Conservation (phyloP, 2,888 invertebrate genomes). For the Eristalinus aeneus region DNA sequence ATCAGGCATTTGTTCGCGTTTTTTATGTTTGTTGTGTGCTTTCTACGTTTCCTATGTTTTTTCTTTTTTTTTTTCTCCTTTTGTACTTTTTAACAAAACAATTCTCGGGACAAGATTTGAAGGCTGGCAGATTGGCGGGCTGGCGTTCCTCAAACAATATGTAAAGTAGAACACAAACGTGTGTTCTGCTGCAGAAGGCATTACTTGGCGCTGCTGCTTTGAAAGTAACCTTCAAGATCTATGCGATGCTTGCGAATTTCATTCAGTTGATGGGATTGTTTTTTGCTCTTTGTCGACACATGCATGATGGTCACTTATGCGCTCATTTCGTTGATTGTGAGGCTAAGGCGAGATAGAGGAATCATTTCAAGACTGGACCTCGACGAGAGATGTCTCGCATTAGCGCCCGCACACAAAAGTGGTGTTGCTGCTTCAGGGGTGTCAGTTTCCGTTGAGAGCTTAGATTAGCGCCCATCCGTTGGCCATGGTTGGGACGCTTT, state of each 20-base stretch:
- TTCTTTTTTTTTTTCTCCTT: slow-evolving; percentile 56
- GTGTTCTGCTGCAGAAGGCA: slow-evolving; percentile 31
- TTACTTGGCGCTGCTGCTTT: slow-evolving; percentile 15
- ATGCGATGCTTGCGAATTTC: slow-evolving; percentile 69
- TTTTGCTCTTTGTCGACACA: slow-evolving; percentile 35
- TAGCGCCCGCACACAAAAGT: slow-evolving; percentile 62
- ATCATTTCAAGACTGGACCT: slow-evolving; percentile 44
- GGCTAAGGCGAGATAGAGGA: slow-evolving; percentile 36
- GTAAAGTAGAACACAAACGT: slow-evolving; percentile 64
- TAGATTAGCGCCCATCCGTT: slow-evolving; percentile 44
- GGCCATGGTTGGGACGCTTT: background rate
- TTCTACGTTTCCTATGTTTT: slow-evolving; percentile 1
- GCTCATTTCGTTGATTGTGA: slow-evolving; percentile 65
- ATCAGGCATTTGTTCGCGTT: slow-evolving; percentile 51
- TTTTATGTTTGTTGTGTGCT: slow-evolving; percentile 23
- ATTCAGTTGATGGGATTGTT: slow-evolving; percentile 45
- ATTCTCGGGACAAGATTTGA: slow-evolving; percentile 50
- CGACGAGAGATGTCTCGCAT: slow-evolving; percentile 61
- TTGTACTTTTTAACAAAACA: slow-evolving; percentile 60
- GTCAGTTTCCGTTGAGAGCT: background rate
- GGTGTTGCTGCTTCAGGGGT: slow-evolving; percentile 46
- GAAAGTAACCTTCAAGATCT: slow-evolving; percentile 63
- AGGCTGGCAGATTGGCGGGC: background rate
- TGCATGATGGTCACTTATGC: slow-evolving; percentile 70
- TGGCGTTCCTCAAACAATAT: slow-evolving; percentile 43